Evolutionary conservation across 1,140 invertebrate genomes (phyloP).

Genomic region (Trichogramma pretiosum): DNA sequence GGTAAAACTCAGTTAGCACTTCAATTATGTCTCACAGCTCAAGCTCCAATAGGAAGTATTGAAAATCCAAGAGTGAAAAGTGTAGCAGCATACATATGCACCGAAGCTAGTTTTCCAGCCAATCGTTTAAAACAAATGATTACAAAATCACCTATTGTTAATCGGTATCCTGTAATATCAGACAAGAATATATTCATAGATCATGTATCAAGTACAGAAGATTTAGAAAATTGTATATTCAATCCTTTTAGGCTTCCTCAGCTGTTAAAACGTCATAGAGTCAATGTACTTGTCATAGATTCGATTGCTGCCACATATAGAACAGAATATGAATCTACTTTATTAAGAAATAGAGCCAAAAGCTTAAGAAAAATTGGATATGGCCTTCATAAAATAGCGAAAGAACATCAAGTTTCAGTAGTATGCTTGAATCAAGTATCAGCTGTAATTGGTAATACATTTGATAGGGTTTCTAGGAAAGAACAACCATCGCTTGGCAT

Average conservation of each 20-base stretch:
- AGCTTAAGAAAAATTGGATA: slow-evolving; percentile 52
- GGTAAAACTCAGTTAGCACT: slow-evolving; percentile 82
- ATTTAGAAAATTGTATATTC: slow-evolving; percentile 50
- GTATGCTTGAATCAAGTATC: slow-evolving; percentile 66
- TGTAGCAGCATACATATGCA: slow-evolving; percentile 62
- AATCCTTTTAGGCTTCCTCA: slow-evolving; percentile 40
- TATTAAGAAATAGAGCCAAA: slow-evolving; percentile 44
- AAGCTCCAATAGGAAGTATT: slow-evolving; percentile 38
- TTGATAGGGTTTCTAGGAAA: slow-evolving; percentile 20
- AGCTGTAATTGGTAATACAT: slow-evolving; percentile 29
- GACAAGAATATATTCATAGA: slow-evolving; percentile 52
- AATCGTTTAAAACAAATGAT: slow-evolving; percentile 52
- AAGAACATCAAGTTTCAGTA: slow-evolving; percentile 49
- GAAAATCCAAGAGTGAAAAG: background rate
- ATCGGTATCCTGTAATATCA: slow-evolving; percentile 31
- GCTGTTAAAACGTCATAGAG: slow-evolving; percentile 43
- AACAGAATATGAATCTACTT: slow-evolving; percentile 47
- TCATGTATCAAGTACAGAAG: slow-evolving; percentile 41
- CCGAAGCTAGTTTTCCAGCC: slow-evolving; percentile 66
- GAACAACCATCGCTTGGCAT: slow-evolving; percentile 53
- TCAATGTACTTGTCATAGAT: slow-evolving; percentile 64
- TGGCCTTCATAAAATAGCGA: slow-evolving; percentile 49
- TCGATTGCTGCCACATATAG: slow-evolving; percentile 67
- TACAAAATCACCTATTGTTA: slow-evolving; percentile 28
- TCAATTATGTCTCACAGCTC: slow-evolving; percentile 57